phyloP scores from a whole-genome alignment of 2,797 vertebrate species.

The Gambusia yucatana region DNA sequence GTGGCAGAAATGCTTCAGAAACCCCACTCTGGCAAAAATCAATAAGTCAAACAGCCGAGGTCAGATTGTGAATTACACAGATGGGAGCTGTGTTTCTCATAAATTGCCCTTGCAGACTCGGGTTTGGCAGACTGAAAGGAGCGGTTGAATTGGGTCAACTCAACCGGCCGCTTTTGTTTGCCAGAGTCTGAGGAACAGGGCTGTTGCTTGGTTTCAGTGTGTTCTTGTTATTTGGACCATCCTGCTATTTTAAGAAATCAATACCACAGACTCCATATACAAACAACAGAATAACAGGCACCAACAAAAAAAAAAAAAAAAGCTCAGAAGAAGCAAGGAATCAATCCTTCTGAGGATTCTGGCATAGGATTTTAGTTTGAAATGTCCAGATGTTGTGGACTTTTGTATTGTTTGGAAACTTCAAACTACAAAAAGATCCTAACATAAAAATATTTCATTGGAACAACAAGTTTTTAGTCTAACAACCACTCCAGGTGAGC shows the following conservation, averaged over 20 bases:
- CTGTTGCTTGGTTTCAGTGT: slow-evolving; percentile 48
- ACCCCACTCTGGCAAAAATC: slow-evolving; percentile 56
- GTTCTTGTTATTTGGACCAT: slow-evolving; percentile 44
- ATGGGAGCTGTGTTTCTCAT: slow-evolving; percentile 60
- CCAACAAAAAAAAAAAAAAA: slow-evolving; percentile 1
- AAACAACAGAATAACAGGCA: slow-evolving; percentile 30
- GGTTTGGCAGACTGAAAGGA: slow-evolving; percentile 41
- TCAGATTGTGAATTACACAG: slow-evolving; percentile 69
- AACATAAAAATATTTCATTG: neutral
- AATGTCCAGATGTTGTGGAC: neutral
- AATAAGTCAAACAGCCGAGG: slow-evolving; percentile 72
- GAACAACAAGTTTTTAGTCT: neutral
- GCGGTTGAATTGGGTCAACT: slow-evolving; percentile 24
- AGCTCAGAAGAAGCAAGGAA: slow-evolving; percentile 28
- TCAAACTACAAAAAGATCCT: neutral
- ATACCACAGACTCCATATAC: slow-evolving; percentile 59
- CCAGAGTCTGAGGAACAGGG: slow-evolving; percentile 30
- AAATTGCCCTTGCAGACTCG: slow-evolving; percentile 50
- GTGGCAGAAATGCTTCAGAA: slow-evolving; percentile 56
- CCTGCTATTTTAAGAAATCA: slow-evolving; percentile 60
- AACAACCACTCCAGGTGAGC: neutral
- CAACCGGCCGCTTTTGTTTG: slow-evolving; percentile 38
- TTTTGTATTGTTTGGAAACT: neutral
- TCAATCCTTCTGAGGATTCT: slow-evolving; percentile 27
- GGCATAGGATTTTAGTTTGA: slow-evolving; percentile 9